Base-by-base conservation (phyloP, 2,797 vertebrate genomes). In the Sebastes elongatus region DNA sequence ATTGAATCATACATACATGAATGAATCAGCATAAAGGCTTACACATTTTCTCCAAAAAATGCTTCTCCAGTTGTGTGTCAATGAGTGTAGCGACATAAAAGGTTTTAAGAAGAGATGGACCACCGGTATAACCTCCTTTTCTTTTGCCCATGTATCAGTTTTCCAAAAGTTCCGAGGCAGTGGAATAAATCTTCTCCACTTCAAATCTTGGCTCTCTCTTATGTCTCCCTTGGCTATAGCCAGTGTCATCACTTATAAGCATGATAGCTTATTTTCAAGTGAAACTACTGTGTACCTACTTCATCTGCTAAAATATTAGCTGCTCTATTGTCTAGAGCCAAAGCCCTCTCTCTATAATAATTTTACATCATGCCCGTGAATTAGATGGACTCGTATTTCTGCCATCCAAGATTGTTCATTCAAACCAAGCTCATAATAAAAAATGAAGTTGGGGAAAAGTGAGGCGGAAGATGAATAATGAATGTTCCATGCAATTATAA, bases 401-500 rank as follows among this genome's bases (percentile, higher is more conserved):
- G 49, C 35, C 56, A 33, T 33, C 9, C 5, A 23, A 46, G 56
- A 59, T n/a, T 61, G 22, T 68, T 76, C 30, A 85, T 80, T 71
- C 66, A 65, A 70, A 77, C 59, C 66, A 25, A 59, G 25, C 57
- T 60, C 3, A 2, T 10, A 73, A 32, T 28, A 83, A 76, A 68
- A 78, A 71, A 73, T 25, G 42, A 75, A 66, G 52, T 68, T 78
- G 30, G 38, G 59, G 49, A 65, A 85, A 42, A 52, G 60, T 46
- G 32, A 74, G 35, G 64, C 22, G 22, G 56, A 64, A 25, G n/a
- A 80, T 82, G 76, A 88, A 86, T 87, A 80, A 88, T 90, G 23
- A 68, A 87, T 86, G 52, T 80, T 78, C 68, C 55, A 61, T 76
- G 74, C 71, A 82, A 81, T 87, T 87, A 84, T 33, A 66, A 74